Evolutionary conservation across 2,888 invertebrate species (phyloP).

Genomic region (Lycocerus yunnanus): DNA sequence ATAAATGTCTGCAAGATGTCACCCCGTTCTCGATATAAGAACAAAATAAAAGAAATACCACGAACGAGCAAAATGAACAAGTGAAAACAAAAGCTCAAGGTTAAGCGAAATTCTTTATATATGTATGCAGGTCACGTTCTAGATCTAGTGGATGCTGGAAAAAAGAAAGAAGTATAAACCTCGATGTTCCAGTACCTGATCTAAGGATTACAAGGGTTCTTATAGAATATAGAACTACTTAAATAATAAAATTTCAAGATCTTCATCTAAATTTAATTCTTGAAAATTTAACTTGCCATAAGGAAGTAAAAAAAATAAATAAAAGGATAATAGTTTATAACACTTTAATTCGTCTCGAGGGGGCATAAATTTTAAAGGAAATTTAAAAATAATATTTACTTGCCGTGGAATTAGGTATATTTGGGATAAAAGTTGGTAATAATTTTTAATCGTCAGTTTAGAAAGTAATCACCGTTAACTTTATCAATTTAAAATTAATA

Average conservation of each 20-base stretch:
- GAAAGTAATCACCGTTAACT: conserved; percentile 16
- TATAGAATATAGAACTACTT: conserved; percentile 23
- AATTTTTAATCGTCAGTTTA: not conserved
- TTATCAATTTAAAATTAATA: conserved; percentile 43
- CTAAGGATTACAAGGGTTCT: conserved; percentile 34
- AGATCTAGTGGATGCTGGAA: conserved; percentile 39
- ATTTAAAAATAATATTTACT: not conserved
- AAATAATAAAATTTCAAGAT: conserved; percentile 29
- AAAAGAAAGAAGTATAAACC: conserved; percentile 27
- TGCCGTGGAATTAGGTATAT: not conserved
- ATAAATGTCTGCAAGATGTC: conserved; percentile 36
- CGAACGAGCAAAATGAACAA: conserved; percentile 37
- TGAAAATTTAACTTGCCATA: not conserved
- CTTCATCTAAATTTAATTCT: not conserved
- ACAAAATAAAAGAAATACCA: conserved; percentile 39
- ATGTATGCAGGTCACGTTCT: conserved; percentile 47
- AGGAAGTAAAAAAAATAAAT: not conserved
- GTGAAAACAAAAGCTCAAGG: conserved; percentile 42
- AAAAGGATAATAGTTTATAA: not conserved
- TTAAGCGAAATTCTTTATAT: conserved; percentile 39
- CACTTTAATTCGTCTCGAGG: not conserved
- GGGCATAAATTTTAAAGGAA: not conserved
- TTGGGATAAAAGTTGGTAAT: not conserved
- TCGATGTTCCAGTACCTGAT: conserved; percentile 38
- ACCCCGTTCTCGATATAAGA: conserved; percentile 29